Base-by-base conservation (phyloP, 2,888 invertebrate genomes). In the Osmoderma eremita region DNA sequence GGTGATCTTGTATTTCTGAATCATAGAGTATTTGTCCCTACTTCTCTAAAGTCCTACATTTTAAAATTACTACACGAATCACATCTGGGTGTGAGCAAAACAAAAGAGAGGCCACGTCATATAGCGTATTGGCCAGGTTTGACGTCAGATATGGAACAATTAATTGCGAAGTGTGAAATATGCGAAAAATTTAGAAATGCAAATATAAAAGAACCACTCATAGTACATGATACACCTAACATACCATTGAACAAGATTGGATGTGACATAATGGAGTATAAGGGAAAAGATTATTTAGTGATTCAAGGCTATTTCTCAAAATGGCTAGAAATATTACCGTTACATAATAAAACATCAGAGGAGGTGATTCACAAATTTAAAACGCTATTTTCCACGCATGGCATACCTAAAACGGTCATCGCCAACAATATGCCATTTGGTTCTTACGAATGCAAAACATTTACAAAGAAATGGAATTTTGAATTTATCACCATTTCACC, bases 61-160 rank as follows among this genome's bases (percentile, higher is more conserved):
- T 24, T 72, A 17, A 39, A 70, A 5, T 4, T 65, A 13, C 62
- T 72, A 30, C 71, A 72, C 65, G 69, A 70, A 49, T 39, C 69
- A 10, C 71, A 72, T 63, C 56, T 70, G 13, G 71, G 71, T 8
- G 66, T 70, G 5, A 54, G 18, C 3, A 72, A 69, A 69, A 70
- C 66, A 3, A 65, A 65, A 17, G 10, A 10, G 6, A 54, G 67
- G 36, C 70, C 72, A 3, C 5, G 41, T 8, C 41, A 41, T n/a
- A n/a, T n/a, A 8, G 41, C 13, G 4, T 41, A 41, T n/a, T n/a
- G 49, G 49, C 49, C 50, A 22, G 13, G 13, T 1, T n/a, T 22
- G 13, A n/a, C 50, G 2, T 10, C 12, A 12, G 24, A 50, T 12
- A 50, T 50, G n/a, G 50, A 22, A 22, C n/a, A 50, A 22, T 50